Percentiles rank a stretch among this genome's conserved stretches.
These are phyloP conservation scores for Esox lucius DNA, from an alignment of 2,797 vertebrate species.

Conservation along the genomic window DNA sequence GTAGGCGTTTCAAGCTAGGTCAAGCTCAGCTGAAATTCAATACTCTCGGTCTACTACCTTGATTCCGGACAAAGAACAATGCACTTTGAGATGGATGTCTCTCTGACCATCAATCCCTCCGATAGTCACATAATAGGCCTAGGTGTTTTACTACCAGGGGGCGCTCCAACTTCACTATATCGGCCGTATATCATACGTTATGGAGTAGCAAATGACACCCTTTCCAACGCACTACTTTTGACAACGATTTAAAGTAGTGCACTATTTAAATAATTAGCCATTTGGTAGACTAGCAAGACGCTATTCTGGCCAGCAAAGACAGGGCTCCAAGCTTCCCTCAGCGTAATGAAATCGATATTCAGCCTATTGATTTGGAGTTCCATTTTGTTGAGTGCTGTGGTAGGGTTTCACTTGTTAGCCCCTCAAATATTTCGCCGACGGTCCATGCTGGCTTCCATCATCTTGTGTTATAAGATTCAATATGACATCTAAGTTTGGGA, in stretches of 20 bases:
- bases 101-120: not conserved
- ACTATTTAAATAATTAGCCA: not conserved
- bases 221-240: no score
- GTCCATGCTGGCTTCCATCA: not conserved
- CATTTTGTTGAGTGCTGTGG: slow-evolving; percentile 34
- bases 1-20: not conserved
- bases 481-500: not conserved
- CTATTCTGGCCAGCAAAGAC: not conserved
- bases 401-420: slow-evolving; percentile 36
- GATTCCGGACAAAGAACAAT: slow-evolving; percentile 2
- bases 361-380: slow-evolving; percentile 40
- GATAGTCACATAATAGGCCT: not conserved
- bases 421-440: not conserved
- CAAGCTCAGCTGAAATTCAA: not conserved
- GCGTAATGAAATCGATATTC: slow-evolving; percentile 60
- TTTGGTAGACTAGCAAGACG: not conserved
- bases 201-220: no score
- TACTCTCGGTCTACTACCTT: not conserved
- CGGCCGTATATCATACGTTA: not conserved
- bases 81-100: not conserved
- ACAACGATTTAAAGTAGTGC: no score
- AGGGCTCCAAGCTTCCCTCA: slow-evolving; percentile 32
- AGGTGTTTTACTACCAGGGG: slow-evolving; percentile 33
- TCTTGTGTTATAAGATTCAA: not conserved
- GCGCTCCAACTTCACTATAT: slow-evolving; percentile 30